Evolutionary conservation across 2,797 vertebrate genomes (phyloP).

Genomic region (Sciurus vulgaris): DNA sequence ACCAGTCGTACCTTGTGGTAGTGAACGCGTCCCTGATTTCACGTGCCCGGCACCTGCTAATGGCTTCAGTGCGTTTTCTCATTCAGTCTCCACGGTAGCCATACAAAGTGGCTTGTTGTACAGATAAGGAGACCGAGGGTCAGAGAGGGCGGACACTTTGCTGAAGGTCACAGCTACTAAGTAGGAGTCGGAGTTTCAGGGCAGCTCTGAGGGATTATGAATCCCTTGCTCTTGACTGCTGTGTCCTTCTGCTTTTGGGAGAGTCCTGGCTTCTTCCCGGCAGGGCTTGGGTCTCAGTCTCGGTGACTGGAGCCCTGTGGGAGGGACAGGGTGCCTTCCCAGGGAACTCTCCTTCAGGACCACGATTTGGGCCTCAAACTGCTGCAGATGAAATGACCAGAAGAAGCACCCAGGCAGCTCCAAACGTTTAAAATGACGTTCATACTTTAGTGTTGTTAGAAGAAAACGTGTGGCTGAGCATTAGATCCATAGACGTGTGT

Average conservation of each 20-base stretch:
- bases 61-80: not conserved
- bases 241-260: not conserved
- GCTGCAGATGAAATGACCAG: not conserved
- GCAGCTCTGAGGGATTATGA: not conserved
- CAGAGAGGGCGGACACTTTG: not conserved
- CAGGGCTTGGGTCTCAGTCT: not conserved
- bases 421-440: not conserved
- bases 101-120: not conserved
- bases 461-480: not conserved
- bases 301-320: not conserved
- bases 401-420: not conserved
- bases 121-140: not conserved
- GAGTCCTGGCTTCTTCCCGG: not conserved
- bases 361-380: not conserved
- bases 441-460: not conserved
- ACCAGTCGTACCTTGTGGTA: not conserved
- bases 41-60: not conserved
- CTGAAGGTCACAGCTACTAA: not conserved
- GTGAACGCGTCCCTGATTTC: not conserved
- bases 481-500: not conserved
- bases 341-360: not conserved
- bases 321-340: not conserved
- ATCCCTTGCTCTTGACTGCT: not conserved
- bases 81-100: not conserved
- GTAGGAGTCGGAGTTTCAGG: not conserved